phyloP scores from a whole-genome alignment of 2,888 invertebrate genomes.

The Dryomyza anilis region DNA sequence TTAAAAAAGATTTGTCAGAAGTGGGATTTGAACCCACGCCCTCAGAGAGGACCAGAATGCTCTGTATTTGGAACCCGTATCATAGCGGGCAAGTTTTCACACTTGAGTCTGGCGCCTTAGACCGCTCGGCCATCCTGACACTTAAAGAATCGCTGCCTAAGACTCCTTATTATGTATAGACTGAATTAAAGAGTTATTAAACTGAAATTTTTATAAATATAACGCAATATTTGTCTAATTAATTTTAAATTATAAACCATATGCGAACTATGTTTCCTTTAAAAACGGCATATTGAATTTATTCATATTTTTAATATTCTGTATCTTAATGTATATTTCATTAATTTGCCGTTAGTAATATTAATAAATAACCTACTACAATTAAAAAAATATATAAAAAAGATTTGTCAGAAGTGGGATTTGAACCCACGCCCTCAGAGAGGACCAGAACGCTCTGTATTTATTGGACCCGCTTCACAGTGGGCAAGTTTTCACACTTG shows the following conservation, averaged over 20 bases:
- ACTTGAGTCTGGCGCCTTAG: conserved; percentile 51
- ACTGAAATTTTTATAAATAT: no score
- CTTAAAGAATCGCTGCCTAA: no score
- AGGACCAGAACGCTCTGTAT: conserved; percentile 23
- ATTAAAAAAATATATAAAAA: conserved; percentile 10
- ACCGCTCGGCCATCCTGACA: conserved; percentile 38
- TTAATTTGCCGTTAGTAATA: no score
- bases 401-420: conserved; percentile 26
- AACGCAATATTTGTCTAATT: no score
- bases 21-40: conserved; percentile 29
- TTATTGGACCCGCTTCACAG: background rate
- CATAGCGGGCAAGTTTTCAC: conserved; percentile 39
- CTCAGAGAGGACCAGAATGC: conserved; percentile 29
- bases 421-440: conserved; percentile 26
- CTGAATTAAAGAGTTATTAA: no score
- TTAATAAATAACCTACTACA: no score
- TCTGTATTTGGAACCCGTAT: background rate
- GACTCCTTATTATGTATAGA: no score
- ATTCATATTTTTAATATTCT: no score
- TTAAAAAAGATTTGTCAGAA: conserved; percentile 24
- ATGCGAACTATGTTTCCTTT: no score
- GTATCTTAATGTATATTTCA: no score
- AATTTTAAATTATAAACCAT: no score
- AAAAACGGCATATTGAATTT: no score
- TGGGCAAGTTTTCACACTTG: conserved; percentile 39